Evolutionary conservation across 2,888 invertebrate species (phyloP).

Genomic region (Corythucha ciliata): DNA sequence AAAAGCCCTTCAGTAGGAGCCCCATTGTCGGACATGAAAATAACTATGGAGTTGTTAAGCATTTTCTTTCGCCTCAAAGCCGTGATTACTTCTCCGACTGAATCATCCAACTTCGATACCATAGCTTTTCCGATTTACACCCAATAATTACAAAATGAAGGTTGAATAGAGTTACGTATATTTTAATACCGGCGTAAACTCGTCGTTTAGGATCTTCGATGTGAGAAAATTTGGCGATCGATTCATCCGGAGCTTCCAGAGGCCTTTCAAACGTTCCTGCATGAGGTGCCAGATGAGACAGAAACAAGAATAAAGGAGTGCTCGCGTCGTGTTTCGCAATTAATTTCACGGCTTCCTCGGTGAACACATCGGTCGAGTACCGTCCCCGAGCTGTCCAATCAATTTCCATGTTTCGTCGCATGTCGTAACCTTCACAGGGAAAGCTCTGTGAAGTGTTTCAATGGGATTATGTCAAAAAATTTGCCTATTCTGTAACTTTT

Average conservation of each 20-base stretch:
- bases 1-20: constrained; percentile 64
- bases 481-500: too few species aligned
- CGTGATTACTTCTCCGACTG: constrained; percentile 65
- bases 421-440: constrained; percentile 49
- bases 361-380: constrained; percentile 58
- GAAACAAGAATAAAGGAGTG: constrained; percentile 56
- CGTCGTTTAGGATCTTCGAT: constrained; percentile 57
- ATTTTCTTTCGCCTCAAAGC: constrained; percentile 57
- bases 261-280: constrained; percentile 53
- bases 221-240: constrained; percentile 55
- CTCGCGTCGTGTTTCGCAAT: constrained; percentile 47
- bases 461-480: too few species aligned
- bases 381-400: constrained; percentile 49
- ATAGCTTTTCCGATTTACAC: constrained; percentile 50
- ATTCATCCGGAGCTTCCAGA: constrained; percentile 63
- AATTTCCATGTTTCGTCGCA: constrained; percentile 50
- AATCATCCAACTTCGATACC: constrained; percentile 73
- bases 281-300: constrained; percentile 61
- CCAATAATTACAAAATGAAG: too few species aligned
- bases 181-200: constrained; percentile 62
- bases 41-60: constrained; percentile 68
- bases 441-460: too few species aligned
- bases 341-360: constrained; percentile 53
- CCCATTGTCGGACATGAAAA: constrained; percentile 85
- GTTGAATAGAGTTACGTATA: too few species aligned